A percentile compares a stretch with the other conserved stretches of the same genome.
Evolutionary conservation across 64 coral and sea anemone species (phyloP).

Genomic region (Platygyra sinensis): DNA sequence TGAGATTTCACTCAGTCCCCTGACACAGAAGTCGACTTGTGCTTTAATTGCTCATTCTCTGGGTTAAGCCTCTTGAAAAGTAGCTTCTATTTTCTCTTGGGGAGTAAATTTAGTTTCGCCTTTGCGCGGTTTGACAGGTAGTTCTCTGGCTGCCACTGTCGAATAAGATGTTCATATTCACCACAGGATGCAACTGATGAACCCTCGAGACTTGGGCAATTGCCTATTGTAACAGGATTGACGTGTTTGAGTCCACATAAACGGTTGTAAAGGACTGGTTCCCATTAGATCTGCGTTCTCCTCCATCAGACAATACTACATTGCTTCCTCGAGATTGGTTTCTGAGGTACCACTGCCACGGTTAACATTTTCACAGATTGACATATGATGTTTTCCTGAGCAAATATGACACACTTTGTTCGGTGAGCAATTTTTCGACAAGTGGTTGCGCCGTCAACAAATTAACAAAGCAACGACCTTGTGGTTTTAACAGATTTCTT

Average conservation of each 20-base stretch:
- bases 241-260: background rate
- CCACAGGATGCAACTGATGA: background rate
- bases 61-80: background rate
- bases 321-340: background rate
- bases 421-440: background rate
- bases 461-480: background rate
- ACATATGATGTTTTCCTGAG: constrained; percentile 2
- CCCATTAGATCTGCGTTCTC: too few relatives aligned
- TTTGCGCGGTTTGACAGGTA: background rate
- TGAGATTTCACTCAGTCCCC: too few relatives aligned
- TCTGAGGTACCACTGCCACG: background rate
- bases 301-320: too few relatives aligned
- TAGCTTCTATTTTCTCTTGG: background rate
- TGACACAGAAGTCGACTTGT: too few relatives aligned
- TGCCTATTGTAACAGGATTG: background rate
- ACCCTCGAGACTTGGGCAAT: background rate
- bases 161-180: too few relatives aligned
- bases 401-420: background rate
- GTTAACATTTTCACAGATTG: background rate
- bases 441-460: background rate
- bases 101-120: background rate
- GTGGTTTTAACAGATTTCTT: background rate
- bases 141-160: too few relatives aligned
- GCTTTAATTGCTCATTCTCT: background rate
- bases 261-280: too few relatives aligned